Percentiles rank a stretch among this genome's conserved stretches.
These are phyloP conservation scores for Platyura marginata DNA, from an alignment of 1,140 invertebrate species.

Conservation along the genomic window DNA sequence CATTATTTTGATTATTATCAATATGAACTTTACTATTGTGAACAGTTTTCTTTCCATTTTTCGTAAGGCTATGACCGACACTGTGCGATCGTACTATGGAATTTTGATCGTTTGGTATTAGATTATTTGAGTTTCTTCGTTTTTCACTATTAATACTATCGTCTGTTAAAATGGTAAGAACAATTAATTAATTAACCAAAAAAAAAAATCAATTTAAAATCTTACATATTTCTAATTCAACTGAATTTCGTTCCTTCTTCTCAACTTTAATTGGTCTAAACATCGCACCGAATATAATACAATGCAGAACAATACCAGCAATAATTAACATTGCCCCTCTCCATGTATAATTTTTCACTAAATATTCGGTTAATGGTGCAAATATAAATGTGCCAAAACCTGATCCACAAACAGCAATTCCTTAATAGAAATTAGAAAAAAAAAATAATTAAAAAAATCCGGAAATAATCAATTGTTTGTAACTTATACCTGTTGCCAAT, in stretches of 20 bases:
- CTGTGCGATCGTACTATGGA: constrained; percentile 14
- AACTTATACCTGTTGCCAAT: constrained; percentile 52
- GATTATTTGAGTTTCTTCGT: too few relatives aligned
- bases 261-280: constrained; percentile 46
- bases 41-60: not conserved
- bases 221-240: constrained; percentile 11
- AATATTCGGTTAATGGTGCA: constrained; percentile 49
- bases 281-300: constrained; percentile 64
- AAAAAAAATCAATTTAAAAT: too few relatives aligned
- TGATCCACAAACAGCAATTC: constrained; percentile 85
- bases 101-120: not conserved
- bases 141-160: too few relatives aligned
- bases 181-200: too few relatives aligned
- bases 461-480: constrained; percentile 1
- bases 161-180: too few relatives aligned
- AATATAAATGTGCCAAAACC: constrained; percentile 74
- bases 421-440: too few relatives aligned
- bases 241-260: constrained; percentile 13
- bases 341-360: constrained; percentile 47
- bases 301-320: constrained; percentile 61
- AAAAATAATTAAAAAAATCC: not conserved
- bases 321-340: constrained; percentile 60
- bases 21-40: constrained; percentile 6
- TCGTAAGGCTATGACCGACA: constrained; percentile 14
- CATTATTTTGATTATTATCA: constrained; percentile 7